Evolutionary conservation across 2,113 vertebrate genomes (phyloP), one percentile per base, ranked within the genome.

Genomic region (Parotia lawesii): DNA sequence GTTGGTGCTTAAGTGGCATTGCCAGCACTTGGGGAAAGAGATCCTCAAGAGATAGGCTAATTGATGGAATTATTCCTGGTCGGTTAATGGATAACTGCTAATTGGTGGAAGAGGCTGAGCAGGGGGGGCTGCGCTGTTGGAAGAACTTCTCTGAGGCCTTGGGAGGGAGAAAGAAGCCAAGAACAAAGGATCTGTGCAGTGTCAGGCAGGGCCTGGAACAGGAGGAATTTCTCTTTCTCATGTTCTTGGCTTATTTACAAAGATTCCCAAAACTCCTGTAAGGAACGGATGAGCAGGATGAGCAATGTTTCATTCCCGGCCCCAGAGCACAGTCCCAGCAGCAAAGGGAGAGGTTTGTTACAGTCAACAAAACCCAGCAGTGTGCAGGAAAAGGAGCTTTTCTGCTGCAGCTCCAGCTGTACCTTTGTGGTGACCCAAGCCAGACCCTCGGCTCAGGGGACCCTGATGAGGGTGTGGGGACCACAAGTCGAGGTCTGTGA

Each of bases 231-330:
- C 73, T 87, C 6, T 92, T 96, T 90, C 89, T 92, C 40, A 2
- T 92, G 83, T 75, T 89, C 94, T 92, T 89, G 96, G 95, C 80
- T 92, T 78, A 84, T 87, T 95, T 67, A 89, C 94, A 93, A 71
- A 64, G 86, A 94, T 89, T 93, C 86, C 94, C 92, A 51, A 95
- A 96, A 93, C 86, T 93, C 86, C 88, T 37, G 22, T 21, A 64
- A 37, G 10, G 57, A 90, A 58, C 0, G 1, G 88, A 71, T 25
- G 80, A 82, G 78, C 57, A 64, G 85, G 88, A 82, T 67, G 89
- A 93, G 85, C 90, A 80, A 56, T 57, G 67, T 58, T 56, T 86
- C 75, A 15, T 51, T 83, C 90, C 85, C 38, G 0, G 78, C 75
- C 62, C 66, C 85, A 33, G 61, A 82, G 74, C 51, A 51, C 35